A percentile compares a stretch with the other conserved stretches of the same genome.
These are phyloP conservation scores for Dendrolimus punctatus DNA, from an alignment of 1,140 invertebrate species.

Conservation along the genomic window DNA sequence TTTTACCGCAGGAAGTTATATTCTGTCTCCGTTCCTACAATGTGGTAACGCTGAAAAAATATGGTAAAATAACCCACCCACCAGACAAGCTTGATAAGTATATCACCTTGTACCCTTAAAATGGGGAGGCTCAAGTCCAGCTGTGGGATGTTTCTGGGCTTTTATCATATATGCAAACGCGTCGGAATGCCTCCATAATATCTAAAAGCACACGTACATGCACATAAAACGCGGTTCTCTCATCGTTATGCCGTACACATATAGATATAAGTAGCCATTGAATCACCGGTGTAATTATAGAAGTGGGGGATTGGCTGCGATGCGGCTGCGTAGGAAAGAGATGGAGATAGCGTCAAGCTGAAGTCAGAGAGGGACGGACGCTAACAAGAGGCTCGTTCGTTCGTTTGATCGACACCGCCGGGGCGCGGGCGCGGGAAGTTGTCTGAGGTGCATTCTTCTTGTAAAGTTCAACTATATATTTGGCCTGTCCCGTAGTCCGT, in stretches of 20 bases:
- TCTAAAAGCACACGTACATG: conserved; percentile 50
- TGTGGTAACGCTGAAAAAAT: too few species aligned
- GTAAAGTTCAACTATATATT: conserved; percentile 69
- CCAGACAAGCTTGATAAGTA: too few species aligned
- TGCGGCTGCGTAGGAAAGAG: conserved; percentile 46
- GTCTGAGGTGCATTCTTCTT: conserved; percentile 68
- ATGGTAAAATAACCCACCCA: too few species aligned
- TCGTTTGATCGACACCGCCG: conserved; percentile 69
- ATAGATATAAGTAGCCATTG: conserved; percentile 70
- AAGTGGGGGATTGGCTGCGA: conserved; percentile 71
- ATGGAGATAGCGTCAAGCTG: conserved; percentile 27
- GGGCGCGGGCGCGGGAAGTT: conserved; percentile 59
- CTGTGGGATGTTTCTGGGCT: conserved; percentile 18
- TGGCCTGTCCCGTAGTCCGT: conserved; percentile 34
- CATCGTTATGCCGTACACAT: conserved; percentile 57
- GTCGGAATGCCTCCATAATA: conserved; percentile 40
- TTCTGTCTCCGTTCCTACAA: too few species aligned
- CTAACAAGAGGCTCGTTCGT: conserved; percentile 68
- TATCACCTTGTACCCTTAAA: too few species aligned
- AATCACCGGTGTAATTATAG: conserved; percentile 71
- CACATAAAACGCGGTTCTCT: conserved; percentile 58
- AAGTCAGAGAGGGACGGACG: conserved; percentile 43
- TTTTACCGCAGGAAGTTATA: too few species aligned
- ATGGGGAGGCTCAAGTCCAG: too few species aligned
- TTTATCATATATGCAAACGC: conserved; percentile 31